Evolutionary conservation across 1,140 invertebrate genomes (phyloP).

Genomic region (Holcopasites calliopsidis): DNA sequence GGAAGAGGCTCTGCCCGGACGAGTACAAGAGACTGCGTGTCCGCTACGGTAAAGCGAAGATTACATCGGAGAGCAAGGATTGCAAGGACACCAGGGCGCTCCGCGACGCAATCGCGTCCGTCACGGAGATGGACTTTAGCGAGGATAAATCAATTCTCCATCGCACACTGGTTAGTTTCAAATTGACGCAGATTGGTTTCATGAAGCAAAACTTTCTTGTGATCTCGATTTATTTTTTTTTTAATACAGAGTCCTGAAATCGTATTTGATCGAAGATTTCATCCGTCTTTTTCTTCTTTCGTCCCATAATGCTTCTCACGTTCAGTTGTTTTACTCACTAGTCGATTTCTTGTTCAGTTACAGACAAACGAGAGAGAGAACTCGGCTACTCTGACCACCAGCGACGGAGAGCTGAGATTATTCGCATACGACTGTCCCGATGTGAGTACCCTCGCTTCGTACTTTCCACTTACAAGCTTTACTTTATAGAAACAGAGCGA

Average conservation of each 20-base stretch:
- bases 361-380: constrained; percentile 78
- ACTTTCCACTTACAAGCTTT: constrained; percentile 35
- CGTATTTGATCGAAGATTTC: too few species aligned
- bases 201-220: too few species aligned
- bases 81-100: constrained; percentile 75
- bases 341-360: constrained; percentile 62
- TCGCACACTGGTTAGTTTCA: constrained; percentile 73
- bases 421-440: constrained; percentile 78
- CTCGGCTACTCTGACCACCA: constrained; percentile 77
- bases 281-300: too few species aligned
- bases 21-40: constrained; percentile 86
- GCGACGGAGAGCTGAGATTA: constrained; percentile 77
- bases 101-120: constrained; percentile 75
- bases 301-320: neutral
- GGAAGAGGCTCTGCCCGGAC: constrained; percentile 97
- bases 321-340: neutral
- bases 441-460: constrained; percentile 68
- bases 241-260: too few species aligned
- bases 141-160: constrained; percentile 78
- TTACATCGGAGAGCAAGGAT: constrained; percentile 73
- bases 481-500: constrained; percentile 6
- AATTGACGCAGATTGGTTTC: neutral
- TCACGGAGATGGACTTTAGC: constrained; percentile 76
- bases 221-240: too few species aligned
- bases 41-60: constrained; percentile 73